Base-by-base conservation (phyloP, 2,797 vertebrate species). In the Amblyopsis hoosieri region DNA sequence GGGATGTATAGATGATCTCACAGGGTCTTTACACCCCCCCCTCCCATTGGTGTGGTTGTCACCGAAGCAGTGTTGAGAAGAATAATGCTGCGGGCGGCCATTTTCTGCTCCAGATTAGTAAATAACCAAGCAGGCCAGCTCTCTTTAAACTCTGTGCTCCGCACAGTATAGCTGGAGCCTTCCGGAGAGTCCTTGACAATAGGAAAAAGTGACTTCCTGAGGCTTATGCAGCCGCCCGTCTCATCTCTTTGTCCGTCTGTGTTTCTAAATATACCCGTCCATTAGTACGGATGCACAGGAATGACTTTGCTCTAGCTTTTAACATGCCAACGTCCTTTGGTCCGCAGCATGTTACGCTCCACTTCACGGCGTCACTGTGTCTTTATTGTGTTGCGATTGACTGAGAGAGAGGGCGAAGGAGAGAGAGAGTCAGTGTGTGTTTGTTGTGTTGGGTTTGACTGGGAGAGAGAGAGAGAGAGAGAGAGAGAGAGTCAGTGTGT, bases 181-280 rank as follows among this genome's bases (percentile, higher is more conserved):
- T 78, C 63, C 77, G 82, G 57, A 67, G 66, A 71, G 72, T 73
- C 68, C 69, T 64, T 57, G 13, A 42, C 48, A 23, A 23, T 47
- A 14, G 60, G 66, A 57, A 23, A 64, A 69, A 57, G 64, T 82
- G 13, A 54, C 53, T 66, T 86, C 84, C 80, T 76, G 64, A 6
- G 79, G 84, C 74, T 76, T 75, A 73, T 77, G 61, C 69, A 67
- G 56, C 73, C 79, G 50, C 15, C 45, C 63, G 66, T 68, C 47
- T 59, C 69, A 57, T 50, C 50, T 61, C 67, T 59, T 77, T 76
- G 62, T 85, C 80, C 81, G 69, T 84, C 74, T 74, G 31, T 79
- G 81, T 78, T 84, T 89, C 87, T 87, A 86, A 88, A 90, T 89
- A 78, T 85, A 86, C 58, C 71, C 84, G 48, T 89, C 88, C 88